Conservation (phyloP, 2,797 vertebrate species). For the Diglossa cyanea region DNA sequence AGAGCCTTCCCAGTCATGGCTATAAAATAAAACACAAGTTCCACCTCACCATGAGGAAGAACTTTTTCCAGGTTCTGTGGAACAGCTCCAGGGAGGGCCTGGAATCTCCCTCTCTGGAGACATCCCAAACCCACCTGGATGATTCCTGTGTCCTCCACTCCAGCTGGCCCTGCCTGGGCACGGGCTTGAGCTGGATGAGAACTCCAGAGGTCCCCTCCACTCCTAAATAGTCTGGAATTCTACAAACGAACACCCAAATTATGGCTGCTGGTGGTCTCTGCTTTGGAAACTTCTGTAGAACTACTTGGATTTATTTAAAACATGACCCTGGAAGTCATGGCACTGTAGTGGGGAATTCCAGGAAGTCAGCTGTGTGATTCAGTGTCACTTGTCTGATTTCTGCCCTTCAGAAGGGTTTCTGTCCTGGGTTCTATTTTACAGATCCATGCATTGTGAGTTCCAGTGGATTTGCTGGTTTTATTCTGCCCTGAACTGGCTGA, state of each 20-base stretch:
- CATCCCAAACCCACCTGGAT: background rate
- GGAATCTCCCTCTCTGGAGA: background rate
- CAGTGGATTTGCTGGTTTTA: background rate
- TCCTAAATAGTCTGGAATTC: background rate
- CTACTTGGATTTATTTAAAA: background rate
- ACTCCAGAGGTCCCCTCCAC: background rate
- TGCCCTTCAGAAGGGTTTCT: background rate
- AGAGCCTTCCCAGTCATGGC: background rate
- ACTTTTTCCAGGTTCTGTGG: background rate
- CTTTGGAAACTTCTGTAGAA: background rate
- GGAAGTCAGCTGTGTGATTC: background rate
- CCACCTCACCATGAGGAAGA: background rate
- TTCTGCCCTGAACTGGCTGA: background rate
- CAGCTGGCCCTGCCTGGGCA: background rate
- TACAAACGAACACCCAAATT: accelerated
- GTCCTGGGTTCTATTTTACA: accelerated
- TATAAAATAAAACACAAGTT: background rate
- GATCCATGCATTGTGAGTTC: background rate
- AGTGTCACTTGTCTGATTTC: background rate
- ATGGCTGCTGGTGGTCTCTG: background rate
- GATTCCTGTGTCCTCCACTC: background rate
- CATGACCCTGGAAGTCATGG: background rate
- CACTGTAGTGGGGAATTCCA: background rate
- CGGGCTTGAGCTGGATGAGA: background rate
- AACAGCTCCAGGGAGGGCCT: background rate